phyloP scores from a whole-genome alignment of 2,797 vertebrate genomes.

The Tokudaia tokunoshimensis region DNA sequence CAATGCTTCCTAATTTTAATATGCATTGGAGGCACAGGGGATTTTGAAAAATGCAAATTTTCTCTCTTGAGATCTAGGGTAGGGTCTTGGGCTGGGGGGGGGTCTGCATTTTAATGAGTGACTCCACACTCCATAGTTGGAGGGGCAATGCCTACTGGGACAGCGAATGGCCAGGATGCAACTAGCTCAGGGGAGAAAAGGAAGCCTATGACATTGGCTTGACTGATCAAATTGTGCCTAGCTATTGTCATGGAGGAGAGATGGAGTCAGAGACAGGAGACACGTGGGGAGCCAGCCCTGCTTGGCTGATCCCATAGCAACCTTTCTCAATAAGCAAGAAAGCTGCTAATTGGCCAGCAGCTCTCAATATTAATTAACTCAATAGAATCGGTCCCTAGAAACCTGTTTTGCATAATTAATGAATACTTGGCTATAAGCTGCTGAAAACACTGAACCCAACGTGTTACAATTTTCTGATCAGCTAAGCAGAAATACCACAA shows the following conservation, averaged over 20 bases:
- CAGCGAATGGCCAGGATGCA: not conserved
- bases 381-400: constrained; percentile 78
- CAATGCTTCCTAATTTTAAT: not conserved
- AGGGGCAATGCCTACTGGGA: not conserved
- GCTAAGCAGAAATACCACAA: constrained; percentile 76
- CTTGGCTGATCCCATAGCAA: constrained; percentile 38
- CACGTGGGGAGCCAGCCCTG: not conserved
- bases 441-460: constrained; percentile 77
- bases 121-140: not conserved
- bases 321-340: constrained; percentile 54
- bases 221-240: not conserved
- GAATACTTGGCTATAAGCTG: constrained; percentile 76
- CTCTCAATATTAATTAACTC: constrained; percentile 82
- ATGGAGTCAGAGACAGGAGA: not conserved
- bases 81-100: not conserved
- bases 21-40: not conserved
- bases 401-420: constrained; percentile 84
- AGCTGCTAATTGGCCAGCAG: constrained; percentile 79
- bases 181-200: not conserved
- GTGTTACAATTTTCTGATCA: constrained; percentile 78
- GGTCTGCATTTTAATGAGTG: not conserved
- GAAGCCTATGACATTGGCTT: not conserved
- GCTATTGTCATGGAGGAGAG: not conserved
- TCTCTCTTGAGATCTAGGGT: not conserved
- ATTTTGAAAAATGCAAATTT: constrained; percentile 22